Percentiles rank a stretch among this genome's conserved stretches.
Conservation (phyloP, 2,888 invertebrate species). For the Encarsia formosa region DNA sequence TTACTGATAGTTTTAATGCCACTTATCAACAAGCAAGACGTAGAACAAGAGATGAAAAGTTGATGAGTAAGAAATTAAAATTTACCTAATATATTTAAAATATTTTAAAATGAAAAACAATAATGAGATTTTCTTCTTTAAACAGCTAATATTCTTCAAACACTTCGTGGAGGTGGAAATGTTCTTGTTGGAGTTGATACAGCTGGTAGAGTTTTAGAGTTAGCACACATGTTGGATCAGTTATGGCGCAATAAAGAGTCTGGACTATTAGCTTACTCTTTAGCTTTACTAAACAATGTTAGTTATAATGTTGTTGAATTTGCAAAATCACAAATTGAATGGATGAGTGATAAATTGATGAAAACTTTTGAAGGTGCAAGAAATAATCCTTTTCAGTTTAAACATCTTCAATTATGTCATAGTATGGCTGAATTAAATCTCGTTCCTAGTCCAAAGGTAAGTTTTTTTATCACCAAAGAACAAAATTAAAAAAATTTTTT, state of each 20-base stretch:
- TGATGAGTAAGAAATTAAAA: slow-evolving; percentile 73
- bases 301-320: slow-evolving; percentile 98
- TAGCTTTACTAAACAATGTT: slow-evolving; percentile 91
- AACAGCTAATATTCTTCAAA: slow-evolving; percentile 86
- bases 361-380: slow-evolving; percentile 85
- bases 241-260: slow-evolving; percentile 94
- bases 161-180: slow-evolving; percentile 90
- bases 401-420: slow-evolving; percentile 91
- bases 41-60: slow-evolving; percentile 87
- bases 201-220: slow-evolving; percentile 91
- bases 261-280: slow-evolving; percentile 88
- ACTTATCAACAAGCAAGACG: slow-evolving; percentile 88
- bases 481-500: background rate
- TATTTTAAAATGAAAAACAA: background rate
- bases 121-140: slow-evolving; percentile 4
- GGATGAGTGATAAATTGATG: slow-evolving; percentile 99
- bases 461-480: background rate
- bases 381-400: slow-evolving; percentile 93
- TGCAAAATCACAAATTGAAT: slow-evolving; percentile 98
- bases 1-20: slow-evolving; percentile 95
- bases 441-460: slow-evolving; percentile 81
- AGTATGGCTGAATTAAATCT: slow-evolving; percentile 79
- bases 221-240: slow-evolving; percentile 95
- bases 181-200: slow-evolving; percentile 95
- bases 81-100: background rate